A percentile compares a stretch with the other conserved stretches of the same genome.
Evolutionary conservation across 1,140 invertebrate genomes (phyloP).

Genomic region (fruit fly (Drosophila melanogaster)): DNA sequence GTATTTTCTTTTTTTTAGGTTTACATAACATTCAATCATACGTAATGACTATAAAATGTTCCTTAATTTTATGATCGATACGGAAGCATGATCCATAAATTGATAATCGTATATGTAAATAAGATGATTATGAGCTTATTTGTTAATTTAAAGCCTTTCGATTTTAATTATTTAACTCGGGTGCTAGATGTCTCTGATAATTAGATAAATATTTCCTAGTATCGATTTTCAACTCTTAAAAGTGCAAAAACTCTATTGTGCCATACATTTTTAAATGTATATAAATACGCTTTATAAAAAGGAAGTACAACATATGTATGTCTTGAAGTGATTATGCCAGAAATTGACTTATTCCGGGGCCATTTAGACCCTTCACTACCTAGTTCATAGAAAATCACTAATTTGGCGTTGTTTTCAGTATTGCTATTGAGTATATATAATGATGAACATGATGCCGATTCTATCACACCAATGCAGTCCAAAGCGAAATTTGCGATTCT

Average conservation of each 20-base stretch:
- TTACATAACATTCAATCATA: slow-evolving; percentile 29
- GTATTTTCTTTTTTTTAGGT: slow-evolving; percentile 30
- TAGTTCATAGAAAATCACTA: slow-evolving; percentile 76
- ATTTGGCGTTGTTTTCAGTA: slow-evolving; percentile 73
- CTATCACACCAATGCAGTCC: slow-evolving; percentile 77
- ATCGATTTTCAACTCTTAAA: slow-evolving; percentile 51
- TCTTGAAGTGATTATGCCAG: slow-evolving; percentile 72
- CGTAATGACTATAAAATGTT: slow-evolving; percentile 46
- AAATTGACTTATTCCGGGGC: slow-evolving; percentile 68
- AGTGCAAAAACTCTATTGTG: slow-evolving; percentile 57
- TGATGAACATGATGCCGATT: slow-evolving; percentile 58
- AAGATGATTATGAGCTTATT: slow-evolving; percentile 50
- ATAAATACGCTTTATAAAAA: slow-evolving; percentile 61
- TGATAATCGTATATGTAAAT: slow-evolving; percentile 43
- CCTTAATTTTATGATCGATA: slow-evolving; percentile 30
- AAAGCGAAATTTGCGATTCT: slow-evolving; percentile 51
- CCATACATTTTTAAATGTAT: slow-evolving; percentile 47
- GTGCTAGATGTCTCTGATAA: slow-evolving; percentile 49
- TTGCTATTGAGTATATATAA: slow-evolving; percentile 65
- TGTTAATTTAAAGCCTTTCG: slow-evolving; percentile 76
- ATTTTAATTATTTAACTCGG: slow-evolving; percentile 53
- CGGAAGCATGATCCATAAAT: slow-evolving; percentile 50
- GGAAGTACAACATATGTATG: slow-evolving; percentile 73
- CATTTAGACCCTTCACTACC: slow-evolving; percentile 27
- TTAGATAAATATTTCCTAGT: slow-evolving; percentile 25